Percentiles rank a stretch among this genome's conserved stretches.
Evolutionary conservation across 2,113 vertebrate genomes (phyloP).

Genomic region (Enhydra lutris): DNA sequence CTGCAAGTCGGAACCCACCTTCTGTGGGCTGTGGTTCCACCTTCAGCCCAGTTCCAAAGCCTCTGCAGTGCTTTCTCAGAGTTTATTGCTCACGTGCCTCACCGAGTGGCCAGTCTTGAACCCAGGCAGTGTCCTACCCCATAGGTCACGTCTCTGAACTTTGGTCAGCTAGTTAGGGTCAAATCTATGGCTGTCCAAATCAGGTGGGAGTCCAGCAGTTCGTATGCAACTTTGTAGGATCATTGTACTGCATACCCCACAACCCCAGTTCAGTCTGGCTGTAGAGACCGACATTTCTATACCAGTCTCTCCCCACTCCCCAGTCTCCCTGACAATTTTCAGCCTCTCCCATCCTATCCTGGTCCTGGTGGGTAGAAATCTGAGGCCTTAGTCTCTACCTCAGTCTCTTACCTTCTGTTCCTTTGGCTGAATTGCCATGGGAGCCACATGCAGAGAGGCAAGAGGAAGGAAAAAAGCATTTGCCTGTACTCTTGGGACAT

Average conservation of each 20-base stretch:
- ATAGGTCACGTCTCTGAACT: neutral
- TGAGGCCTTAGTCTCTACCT: neutral
- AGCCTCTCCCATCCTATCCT: neutral
- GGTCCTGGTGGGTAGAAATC: neutral
- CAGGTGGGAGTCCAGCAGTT: neutral
- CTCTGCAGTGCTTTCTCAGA: neutral
- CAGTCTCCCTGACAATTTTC: neutral
- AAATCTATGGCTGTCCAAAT: neutral
- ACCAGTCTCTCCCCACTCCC: neutral
- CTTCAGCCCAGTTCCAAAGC: neutral
- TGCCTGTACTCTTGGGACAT: neutral
- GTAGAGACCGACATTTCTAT: fast-evolving
- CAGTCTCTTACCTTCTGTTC: neutral
- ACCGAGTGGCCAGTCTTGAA: neutral
- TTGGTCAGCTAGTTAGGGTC: neutral
- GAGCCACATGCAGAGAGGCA: neutral
- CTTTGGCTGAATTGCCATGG: neutral
- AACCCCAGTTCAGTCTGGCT: neutral
- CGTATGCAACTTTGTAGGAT: neutral
- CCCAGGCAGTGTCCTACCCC: neutral
- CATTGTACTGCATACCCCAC: neutral
- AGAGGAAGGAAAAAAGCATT: neutral
- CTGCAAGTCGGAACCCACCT: neutral
- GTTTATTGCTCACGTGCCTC: neutral
- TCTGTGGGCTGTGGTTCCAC: fast-evolving